Percentiles rank a stretch among this genome's conserved stretches.
phyloP scores from a whole-genome alignment of 2,113 vertebrate species.

The Sylvietta virens region DNA sequence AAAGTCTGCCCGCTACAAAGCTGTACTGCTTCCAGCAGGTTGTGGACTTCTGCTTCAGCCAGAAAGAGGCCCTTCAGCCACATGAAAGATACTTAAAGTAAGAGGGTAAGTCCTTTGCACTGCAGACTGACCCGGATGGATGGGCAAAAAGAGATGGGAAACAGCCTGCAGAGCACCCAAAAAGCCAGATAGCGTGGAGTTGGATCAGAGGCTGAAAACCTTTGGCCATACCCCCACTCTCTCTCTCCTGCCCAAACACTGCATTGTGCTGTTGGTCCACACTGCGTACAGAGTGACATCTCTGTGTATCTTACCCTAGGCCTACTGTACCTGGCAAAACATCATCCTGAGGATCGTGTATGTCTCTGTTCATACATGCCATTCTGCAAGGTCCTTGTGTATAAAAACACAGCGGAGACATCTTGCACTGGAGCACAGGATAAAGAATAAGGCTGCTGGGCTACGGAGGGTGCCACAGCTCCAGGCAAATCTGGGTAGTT shows the following conservation, averaged over 20 bases:
- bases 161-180: not conserved
- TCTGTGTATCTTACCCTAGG: not conserved
- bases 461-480: not conserved
- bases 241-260: not conserved
- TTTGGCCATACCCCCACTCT: not conserved
- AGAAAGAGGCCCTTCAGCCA: not conserved
- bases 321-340: not conserved
- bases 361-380: accelerated
- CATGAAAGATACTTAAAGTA: not conserved
- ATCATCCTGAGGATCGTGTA: accelerated
- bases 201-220: not conserved
- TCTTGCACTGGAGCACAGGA: not conserved
- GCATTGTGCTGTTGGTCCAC: not conserved
- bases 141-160: not conserved
- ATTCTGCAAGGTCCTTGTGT: not conserved
- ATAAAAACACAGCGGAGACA: not conserved
- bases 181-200: not conserved
- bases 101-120: not conserved
- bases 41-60: not conserved
- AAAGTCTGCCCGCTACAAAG: not conserved
- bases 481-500: not conserved
- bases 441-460: not conserved
- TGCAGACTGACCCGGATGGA: accelerated
- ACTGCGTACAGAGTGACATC: accelerated
- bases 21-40: not conserved